These are phyloP conservation scores for Alentia gelatinosa DNA, from an alignment of 2,888 invertebrate genomes.

Conservation along the genomic window DNA sequence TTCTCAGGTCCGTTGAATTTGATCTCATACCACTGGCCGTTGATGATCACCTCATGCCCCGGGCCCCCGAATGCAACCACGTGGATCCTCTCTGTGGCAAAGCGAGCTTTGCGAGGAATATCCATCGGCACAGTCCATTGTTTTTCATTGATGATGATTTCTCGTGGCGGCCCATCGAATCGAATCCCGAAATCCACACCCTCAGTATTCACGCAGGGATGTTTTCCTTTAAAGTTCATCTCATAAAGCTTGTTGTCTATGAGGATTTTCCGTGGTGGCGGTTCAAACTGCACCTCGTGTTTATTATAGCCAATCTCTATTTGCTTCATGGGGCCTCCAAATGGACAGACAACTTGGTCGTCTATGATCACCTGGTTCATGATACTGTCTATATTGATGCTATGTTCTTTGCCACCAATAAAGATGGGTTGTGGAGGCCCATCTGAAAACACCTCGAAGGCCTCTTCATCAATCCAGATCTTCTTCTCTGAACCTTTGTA, in stretches of 20 bases:
- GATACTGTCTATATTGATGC: constrained; percentile 92
- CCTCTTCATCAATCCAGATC: constrained; percentile 77
- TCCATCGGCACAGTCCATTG: constrained; percentile 82
- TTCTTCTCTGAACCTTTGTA: constrained; percentile 74
- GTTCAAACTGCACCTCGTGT: constrained; percentile 88
- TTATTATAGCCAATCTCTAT: constrained; percentile 89
- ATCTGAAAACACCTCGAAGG: constrained; percentile 76
- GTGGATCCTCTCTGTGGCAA: constrained; percentile 82
- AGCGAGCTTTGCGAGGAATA: constrained; percentile 68
- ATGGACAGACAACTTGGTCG: constrained; percentile 85
- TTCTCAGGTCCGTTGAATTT: constrained; percentile 94
- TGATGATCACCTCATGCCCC: constrained; percentile 79
- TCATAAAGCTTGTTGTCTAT: constrained; percentile 83
- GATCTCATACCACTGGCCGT: constrained; percentile 85
- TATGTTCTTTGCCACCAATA: constrained; percentile 90
- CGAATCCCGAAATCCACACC: constrained; percentile 85
- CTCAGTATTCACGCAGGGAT: constrained; percentile 79
- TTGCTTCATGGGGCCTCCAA: constrained; percentile 87
- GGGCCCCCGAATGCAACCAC: constrained; percentile 79
- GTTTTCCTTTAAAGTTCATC: constrained; percentile 72
- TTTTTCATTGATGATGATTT: constrained; percentile 92
- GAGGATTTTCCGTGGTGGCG: constrained; percentile 95
- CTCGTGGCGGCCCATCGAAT: constrained; percentile 95
- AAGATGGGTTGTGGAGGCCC: constrained; percentile 83
- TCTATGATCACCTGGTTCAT: constrained; percentile 91